Percentiles rank a stretch among this genome's conserved stretches.
Evolutionary conservation across 2,797 vertebrate genomes (phyloP).

Genomic region (Psittacula echo): DNA sequence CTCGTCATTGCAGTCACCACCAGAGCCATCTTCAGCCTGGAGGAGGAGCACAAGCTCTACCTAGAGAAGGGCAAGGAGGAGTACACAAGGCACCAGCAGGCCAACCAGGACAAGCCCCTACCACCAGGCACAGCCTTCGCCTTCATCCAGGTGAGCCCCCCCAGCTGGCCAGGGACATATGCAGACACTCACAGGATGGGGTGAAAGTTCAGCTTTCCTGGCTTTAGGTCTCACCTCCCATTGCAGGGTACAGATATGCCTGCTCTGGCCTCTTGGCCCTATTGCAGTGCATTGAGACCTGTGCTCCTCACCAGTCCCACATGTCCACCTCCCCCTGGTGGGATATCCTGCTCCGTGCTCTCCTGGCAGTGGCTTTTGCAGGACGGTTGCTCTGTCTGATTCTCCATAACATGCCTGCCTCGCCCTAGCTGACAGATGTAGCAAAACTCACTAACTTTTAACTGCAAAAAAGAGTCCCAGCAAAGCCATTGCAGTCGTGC

Average conservation of each 20-base stretch:
- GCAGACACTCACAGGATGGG: rapidly evolving
- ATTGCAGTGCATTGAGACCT: neutral
- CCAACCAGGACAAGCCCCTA: conserved; percentile 62
- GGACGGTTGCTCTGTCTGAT: neutral
- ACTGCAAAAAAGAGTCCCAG: neutral
- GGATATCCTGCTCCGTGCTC: neutral
- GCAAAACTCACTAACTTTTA: neutral
- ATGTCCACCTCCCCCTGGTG: rapidly evolving
- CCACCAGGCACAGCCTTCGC: conserved; percentile 75
- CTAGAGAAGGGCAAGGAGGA: conserved; percentile 66
- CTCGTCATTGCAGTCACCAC: conserved; percentile 81
- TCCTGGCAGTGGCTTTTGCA: neutral
- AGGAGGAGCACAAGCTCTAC: conserved; percentile 65
- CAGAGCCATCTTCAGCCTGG: conserved; percentile 77
- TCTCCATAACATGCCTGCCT: neutral
- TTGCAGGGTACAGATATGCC: rapidly evolving
- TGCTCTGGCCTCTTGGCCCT: neutral
- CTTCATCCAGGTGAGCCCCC: conserved; percentile 75
- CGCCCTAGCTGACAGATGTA: neutral
- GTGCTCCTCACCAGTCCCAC: neutral
- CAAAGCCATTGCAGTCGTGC: neutral
- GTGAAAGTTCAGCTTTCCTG: neutral
- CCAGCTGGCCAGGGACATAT: neutral
- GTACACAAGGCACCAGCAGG: conserved; percentile 49
- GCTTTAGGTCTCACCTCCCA: neutral